A percentile compares a stretch with the other conserved stretches of the same genome.
phyloP scores from a whole-genome alignment of 2,113 vertebrate genomes.

The Turdus rufiventris region DNA sequence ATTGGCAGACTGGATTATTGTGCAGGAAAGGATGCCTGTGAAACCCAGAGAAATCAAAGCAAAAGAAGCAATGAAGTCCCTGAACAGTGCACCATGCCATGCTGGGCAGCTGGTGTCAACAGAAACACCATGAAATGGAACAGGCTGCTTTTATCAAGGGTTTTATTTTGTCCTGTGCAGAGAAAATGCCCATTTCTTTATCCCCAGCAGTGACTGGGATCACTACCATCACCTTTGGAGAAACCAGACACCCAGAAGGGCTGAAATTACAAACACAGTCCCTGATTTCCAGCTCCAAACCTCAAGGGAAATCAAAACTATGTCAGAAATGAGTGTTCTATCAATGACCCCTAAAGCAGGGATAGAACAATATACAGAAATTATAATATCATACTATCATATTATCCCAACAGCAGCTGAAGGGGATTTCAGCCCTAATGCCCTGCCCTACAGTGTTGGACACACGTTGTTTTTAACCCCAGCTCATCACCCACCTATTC shows the following conservation, averaged over 20 bases:
- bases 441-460: background rate
- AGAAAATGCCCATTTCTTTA: background rate
- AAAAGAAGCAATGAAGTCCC: background rate
- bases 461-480: background rate
- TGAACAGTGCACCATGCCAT: background rate
- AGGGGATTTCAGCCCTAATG: background rate
- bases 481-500: background rate
- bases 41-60: background rate
- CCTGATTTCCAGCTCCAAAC: background rate
- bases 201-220: background rate
- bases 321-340: background rate
- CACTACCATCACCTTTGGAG: background rate
- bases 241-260: background rate
- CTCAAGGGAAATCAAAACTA: background rate
- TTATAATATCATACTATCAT: background rate
- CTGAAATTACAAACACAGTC: background rate
- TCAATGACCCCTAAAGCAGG: background rate
- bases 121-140: background rate
- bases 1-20: background rate
- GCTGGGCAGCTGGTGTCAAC: background rate
- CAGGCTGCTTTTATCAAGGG: fast-evolving
- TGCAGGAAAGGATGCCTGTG: background rate
- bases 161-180: background rate
- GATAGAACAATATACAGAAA: background rate
- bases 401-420: background rate